phyloP scores from a whole-genome alignment of 2,888 invertebrate species.

The Drosophila siamana region DNA sequence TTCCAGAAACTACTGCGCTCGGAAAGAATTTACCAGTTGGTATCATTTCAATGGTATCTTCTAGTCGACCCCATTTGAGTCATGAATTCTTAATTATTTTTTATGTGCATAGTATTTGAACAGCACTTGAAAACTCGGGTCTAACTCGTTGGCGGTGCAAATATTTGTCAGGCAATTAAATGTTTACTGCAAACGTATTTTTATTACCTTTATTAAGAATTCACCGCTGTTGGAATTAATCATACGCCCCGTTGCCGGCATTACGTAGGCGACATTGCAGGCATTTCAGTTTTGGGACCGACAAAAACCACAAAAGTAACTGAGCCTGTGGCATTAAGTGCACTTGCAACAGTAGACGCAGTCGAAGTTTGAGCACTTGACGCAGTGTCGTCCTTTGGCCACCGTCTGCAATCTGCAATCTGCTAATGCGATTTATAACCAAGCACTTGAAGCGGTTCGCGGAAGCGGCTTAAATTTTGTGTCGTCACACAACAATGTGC shows the following conservation, averaged over 20 bases:
- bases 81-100: constrained; percentile 7
- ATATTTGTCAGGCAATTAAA: constrained; percentile 77
- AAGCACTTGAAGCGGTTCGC: constrained; percentile 55
- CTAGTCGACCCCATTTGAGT: too few species aligned
- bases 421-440: constrained; percentile 66
- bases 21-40: too few species aligned
- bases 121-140: constrained; percentile 52
- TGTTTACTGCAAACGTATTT: constrained; percentile 52
- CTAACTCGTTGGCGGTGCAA: constrained; percentile 59
- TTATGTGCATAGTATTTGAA: constrained; percentile 50
- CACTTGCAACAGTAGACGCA: constrained; percentile 34
- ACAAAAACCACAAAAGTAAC: constrained; percentile 43
- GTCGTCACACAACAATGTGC: constrained; percentile 44
- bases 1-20: too few species aligned
- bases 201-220: constrained; percentile 46
- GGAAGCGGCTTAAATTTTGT: constrained; percentile 54
- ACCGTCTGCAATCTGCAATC: constrained; percentile 16
- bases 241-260: constrained; percentile 60
- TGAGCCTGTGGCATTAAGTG: constrained; percentile 44
- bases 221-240: constrained; percentile 57
- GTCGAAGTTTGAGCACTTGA: constrained; percentile 2
- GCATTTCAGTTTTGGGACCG: constrained; percentile 2
- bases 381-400: constrained; percentile 23
- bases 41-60: constrained; percentile 1
- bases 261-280: constrained; percentile 35